Evolutionary conservation across 2,888 invertebrate genomes (phyloP).

Genomic region (Eremobia ochroleuca): DNA sequence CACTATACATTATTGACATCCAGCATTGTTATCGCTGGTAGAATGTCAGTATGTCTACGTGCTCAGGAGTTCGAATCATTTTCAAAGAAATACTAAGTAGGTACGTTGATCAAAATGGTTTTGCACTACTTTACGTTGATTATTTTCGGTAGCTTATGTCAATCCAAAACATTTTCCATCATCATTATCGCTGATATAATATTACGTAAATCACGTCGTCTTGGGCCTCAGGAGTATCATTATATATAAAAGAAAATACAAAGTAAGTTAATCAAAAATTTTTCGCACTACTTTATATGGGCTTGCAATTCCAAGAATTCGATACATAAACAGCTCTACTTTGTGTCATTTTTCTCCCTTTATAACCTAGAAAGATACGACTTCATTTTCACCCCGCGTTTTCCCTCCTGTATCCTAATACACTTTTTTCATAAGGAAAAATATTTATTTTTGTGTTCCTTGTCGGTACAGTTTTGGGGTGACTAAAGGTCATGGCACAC

Average conservation of each 20-base stretch:
- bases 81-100: neutral
- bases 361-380: slow-evolving; percentile 22
- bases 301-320: neutral
- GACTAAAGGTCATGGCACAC: no score
- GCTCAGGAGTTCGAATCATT: neutral
- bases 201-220: neutral
- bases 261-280: neutral
- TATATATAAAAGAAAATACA: neutral
- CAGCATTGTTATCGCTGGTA: neutral
- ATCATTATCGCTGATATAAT: neutral
- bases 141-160: neutral
- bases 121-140: neutral
- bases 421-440: slow-evolving; percentile 32
- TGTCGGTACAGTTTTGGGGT: slow-evolving; percentile 2
- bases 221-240: neutral
- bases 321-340: neutral
- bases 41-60: neutral
- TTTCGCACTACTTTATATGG: neutral
- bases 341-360: slow-evolving; percentile 25
- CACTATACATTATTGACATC: no score
- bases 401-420: slow-evolving; percentile 54
- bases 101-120: neutral
- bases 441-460: slow-evolving; percentile 37
- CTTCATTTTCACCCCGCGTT: slow-evolving; percentile 16
- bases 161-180: neutral